These are phyloP conservation scores for Macroramphosus scolopax DNA, from an alignment of 2,797 vertebrate genomes.

Conservation along the genomic window DNA sequence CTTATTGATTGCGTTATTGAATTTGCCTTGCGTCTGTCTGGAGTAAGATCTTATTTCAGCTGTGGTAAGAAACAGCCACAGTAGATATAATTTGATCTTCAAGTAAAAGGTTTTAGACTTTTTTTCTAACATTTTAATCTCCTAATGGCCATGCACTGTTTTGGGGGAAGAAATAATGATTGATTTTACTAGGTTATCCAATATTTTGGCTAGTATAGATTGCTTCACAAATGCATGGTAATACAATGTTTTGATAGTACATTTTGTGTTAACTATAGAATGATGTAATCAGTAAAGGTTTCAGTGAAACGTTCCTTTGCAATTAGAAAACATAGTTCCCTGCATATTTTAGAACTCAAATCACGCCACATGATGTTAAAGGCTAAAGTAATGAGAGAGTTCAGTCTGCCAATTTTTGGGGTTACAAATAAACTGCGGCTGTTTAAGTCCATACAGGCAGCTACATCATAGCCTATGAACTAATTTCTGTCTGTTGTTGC, in stretches of 20 bases:
- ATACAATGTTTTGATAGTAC: slow-evolving; percentile 1
- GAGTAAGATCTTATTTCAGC: slow-evolving; percentile 53
- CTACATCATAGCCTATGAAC: background rate
- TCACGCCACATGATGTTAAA: background rate
- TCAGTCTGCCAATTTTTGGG: slow-evolving; percentile 1
- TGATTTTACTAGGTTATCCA: slow-evolving; percentile 7
- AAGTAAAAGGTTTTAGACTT: slow-evolving; percentile 32
- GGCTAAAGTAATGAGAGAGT: background rate
- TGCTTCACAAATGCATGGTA: background rate
- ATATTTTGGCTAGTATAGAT: slow-evolving; percentile 1
- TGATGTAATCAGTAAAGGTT: no score
- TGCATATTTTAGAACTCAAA: background rate
- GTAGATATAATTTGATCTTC: slow-evolving; percentile 54
- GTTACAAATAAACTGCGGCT: slow-evolving; percentile 1
- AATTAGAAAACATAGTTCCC: background rate
- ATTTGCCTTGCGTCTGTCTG: slow-evolving; percentile 44
- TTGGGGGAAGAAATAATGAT: slow-evolving; percentile 6
- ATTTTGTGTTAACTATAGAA: background rate
- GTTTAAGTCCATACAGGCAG: background rate
- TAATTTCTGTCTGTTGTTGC: slow-evolving; percentile 45
- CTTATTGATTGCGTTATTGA: slow-evolving; percentile 63
- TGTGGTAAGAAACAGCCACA: slow-evolving; percentile 43
- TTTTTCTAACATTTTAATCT: slow-evolving; percentile 15
- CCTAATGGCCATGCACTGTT: slow-evolving; percentile 1
- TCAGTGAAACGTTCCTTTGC: no score